These are phyloP conservation scores for Brachyistius frenatus DNA, from an alignment of 2,113 vertebrate species.

Conservation along the genomic window DNA sequence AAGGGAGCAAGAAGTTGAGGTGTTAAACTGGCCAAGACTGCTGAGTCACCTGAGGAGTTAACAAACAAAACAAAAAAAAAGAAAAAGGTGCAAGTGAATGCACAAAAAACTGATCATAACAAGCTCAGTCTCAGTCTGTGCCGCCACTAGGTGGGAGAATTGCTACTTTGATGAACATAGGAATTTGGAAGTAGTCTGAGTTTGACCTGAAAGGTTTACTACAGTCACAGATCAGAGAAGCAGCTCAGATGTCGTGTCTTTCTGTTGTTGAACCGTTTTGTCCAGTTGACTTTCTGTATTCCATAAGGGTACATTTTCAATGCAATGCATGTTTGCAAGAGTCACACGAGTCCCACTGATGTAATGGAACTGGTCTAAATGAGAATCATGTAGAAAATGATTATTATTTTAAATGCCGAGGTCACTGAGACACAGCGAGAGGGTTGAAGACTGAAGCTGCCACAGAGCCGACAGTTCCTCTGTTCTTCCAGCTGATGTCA, in stretches of 20 bases:
- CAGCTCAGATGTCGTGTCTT: conserved; percentile 11
- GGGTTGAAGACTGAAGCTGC: not conserved
- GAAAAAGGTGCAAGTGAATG: not conserved
- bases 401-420: not conserved
- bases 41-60: no score
- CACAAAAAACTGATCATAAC: not conserved
- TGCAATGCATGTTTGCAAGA: no score
- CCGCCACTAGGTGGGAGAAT: conserved; percentile 16
- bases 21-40: no score
- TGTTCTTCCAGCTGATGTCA: conserved; percentile 24
- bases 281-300: no score
- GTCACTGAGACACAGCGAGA: not conserved
- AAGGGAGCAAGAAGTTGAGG: no score
- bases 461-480: not conserved
- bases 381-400: no score
- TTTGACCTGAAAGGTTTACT: not conserved
- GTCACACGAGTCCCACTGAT: no score
- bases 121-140: not conserved
- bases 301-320: no score
- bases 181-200: no score
- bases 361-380: not conserved
- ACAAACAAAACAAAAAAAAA: no score
- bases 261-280: no score
- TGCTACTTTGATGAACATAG: not conserved
- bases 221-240: not conserved